These are phyloP conservation scores for Helarctos malayanus DNA, from an alignment of 2,797 vertebrate genomes.

Conservation along the genomic window DNA sequence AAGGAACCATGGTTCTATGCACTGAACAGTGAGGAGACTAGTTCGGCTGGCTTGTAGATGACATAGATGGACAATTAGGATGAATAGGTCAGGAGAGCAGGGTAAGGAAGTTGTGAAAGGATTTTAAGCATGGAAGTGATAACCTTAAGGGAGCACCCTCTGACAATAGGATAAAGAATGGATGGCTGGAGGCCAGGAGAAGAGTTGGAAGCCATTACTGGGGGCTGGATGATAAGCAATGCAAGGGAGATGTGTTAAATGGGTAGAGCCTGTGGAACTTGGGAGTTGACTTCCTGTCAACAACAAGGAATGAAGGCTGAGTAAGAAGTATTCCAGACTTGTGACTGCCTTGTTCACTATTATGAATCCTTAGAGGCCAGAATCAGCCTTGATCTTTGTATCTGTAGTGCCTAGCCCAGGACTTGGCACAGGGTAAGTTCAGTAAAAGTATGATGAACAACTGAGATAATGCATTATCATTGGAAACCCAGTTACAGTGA, in stretches of 20 bases:
- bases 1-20: background rate
- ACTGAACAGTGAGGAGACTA: background rate
- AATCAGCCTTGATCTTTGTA: background rate
- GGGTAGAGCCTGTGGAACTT: background rate
- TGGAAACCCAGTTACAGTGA: conserved; percentile 23
- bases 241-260: background rate
- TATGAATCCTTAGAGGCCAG: background rate
- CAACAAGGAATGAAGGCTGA: background rate
- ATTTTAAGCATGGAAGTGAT: background rate
- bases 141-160: background rate
- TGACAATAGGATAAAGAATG: background rate
- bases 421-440: too few species aligned
- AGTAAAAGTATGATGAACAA: background rate
- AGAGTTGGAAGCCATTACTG: background rate
- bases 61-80: background rate
- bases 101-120: background rate
- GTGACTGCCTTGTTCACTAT: background rate
- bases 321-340: background rate
- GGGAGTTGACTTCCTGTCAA: background rate
- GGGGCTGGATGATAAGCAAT: background rate
- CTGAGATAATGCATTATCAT: background rate
- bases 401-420: background rate
- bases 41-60: background rate
- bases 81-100: background rate
- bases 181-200: background rate